Conservation (phyloP, 2,113 vertebrate genomes). For the Corythornis vintsioides region DNA sequence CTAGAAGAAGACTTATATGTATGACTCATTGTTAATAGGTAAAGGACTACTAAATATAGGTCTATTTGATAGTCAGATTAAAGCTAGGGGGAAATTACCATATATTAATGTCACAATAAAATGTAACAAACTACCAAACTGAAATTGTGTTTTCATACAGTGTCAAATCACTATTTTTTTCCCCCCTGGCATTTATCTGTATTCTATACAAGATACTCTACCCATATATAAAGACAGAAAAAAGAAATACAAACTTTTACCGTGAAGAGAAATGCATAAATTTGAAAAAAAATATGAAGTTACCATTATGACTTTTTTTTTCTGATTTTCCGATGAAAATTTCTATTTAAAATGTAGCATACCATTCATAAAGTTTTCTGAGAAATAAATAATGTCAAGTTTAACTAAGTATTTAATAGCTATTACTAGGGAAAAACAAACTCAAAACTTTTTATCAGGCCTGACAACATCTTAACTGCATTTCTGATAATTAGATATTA, state of each 20-base stretch:
- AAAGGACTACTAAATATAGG: background rate
- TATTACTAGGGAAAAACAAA: background rate
- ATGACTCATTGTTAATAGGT: background rate
- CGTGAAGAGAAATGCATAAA: background rate
- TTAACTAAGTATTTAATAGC: background rate
- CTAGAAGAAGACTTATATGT: background rate
- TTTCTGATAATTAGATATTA: background rate
- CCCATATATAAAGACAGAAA: background rate
- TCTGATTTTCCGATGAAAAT: background rate
- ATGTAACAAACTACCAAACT: background rate
- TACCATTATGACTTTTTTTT: background rate
- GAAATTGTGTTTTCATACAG: background rate
- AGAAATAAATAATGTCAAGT: background rate
- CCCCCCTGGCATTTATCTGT: background rate
- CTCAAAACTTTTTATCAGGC: background rate
- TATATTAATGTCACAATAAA: background rate
- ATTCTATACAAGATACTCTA: background rate
- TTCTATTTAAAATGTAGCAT: background rate
- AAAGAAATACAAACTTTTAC: background rate
- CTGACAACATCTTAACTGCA: background rate
- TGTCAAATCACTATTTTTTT: background rate
- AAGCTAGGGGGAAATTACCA: background rate
- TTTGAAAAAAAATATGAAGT: background rate
- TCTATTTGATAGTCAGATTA: background rate
- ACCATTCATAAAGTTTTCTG: background rate